These are phyloP conservation scores for Aegotheles bennettii DNA, from an alignment of 2,113 vertebrate species.

Conservation along the genomic window DNA sequence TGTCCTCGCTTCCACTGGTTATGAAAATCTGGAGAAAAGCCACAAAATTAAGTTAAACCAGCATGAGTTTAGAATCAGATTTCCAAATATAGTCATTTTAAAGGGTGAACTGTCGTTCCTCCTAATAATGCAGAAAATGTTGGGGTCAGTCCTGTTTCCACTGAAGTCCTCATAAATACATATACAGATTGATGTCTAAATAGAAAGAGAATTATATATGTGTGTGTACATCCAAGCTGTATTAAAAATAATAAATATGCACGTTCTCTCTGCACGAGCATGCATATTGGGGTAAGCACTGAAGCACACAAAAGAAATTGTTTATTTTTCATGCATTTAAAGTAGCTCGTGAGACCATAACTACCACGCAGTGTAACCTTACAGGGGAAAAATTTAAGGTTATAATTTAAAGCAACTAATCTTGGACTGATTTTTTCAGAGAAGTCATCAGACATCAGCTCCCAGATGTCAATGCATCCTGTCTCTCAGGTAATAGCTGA, in stretches of 20 bases:
- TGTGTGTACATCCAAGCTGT: background rate
- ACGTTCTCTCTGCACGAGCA: background rate
- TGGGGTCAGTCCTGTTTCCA: slow-evolving; percentile 11
- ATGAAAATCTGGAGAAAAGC: slow-evolving; percentile 47
- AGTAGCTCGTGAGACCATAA: background rate
- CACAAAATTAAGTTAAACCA: slow-evolving; percentile 56
- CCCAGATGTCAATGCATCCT: background rate
- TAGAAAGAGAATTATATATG: background rate
- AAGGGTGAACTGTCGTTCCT: slow-evolving; percentile 1
- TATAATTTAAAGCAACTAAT: background rate
- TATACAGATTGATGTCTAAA: background rate
- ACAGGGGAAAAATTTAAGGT: background rate
- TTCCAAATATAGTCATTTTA: slow-evolving; percentile 61
- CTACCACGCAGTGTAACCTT: background rate
- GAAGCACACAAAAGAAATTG: background rate
- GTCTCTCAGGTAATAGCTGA: background rate
- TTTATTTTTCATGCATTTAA: background rate
- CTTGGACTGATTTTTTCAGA: background rate
- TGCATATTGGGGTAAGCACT: background rate
- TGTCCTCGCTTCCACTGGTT: background rate
- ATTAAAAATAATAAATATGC: background rate
- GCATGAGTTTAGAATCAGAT: background rate
- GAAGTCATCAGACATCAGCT: background rate
- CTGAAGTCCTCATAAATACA: background rate
- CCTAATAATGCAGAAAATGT: slow-evolving; percentile 5